Percentiles rank a stretch among this genome's conserved stretches.
phyloP scores from a whole-genome alignment of 2,888 invertebrate genomes.

The Dynastes grantii region DNA sequence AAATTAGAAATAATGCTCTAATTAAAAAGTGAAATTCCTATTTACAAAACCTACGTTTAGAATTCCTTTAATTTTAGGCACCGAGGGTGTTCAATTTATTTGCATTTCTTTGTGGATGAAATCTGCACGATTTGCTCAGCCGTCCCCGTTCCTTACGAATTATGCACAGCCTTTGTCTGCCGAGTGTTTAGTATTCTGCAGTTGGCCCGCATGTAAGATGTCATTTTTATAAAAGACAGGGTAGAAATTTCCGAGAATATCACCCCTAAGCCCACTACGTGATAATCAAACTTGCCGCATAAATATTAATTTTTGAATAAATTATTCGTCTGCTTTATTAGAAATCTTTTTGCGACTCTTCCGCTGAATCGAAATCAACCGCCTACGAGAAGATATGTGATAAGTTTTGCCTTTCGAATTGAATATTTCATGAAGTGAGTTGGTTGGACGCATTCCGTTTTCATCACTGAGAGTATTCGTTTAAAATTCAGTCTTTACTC shows the following conservation, averaged over 20 bases:
- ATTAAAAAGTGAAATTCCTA: too few relatives aligned
- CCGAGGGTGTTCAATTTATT: slow-evolving; percentile 21
- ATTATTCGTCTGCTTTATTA: slow-evolving; percentile 44
- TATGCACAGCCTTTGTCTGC: slow-evolving; percentile 39
- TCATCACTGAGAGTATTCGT: slow-evolving; percentile 2
- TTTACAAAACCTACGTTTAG: slow-evolving; percentile 15
- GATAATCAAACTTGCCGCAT: slow-evolving; percentile 46
- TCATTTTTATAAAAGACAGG: slow-evolving; percentile 42
- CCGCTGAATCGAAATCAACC: slow-evolving; percentile 35
- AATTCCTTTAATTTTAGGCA: slow-evolving; percentile 29
- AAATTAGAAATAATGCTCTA: too few relatives aligned
- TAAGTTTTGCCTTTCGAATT: slow-evolving; percentile 21
- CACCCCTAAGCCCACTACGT: slow-evolving; percentile 36
- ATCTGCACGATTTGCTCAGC: slow-evolving; percentile 35
- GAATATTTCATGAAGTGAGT: slow-evolving; percentile 40
- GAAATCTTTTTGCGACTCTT: slow-evolving; percentile 35
- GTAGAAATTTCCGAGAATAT: slow-evolving; percentile 34
- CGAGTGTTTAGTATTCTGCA: slow-evolving; percentile 40
- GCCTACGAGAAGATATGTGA: slow-evolving; percentile 35
- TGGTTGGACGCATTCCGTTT: slow-evolving; percentile 21
- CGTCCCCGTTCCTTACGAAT: slow-evolving; percentile 14
- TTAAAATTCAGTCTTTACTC: neutral
- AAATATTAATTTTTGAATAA: slow-evolving; percentile 47
- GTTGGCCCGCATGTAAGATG: slow-evolving; percentile 43
- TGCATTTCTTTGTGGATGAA: slow-evolving; percentile 39